phyloP scores from a whole-genome alignment of 2,113 vertebrate species.

The Oncorhynchus gorbuscha region DNA sequence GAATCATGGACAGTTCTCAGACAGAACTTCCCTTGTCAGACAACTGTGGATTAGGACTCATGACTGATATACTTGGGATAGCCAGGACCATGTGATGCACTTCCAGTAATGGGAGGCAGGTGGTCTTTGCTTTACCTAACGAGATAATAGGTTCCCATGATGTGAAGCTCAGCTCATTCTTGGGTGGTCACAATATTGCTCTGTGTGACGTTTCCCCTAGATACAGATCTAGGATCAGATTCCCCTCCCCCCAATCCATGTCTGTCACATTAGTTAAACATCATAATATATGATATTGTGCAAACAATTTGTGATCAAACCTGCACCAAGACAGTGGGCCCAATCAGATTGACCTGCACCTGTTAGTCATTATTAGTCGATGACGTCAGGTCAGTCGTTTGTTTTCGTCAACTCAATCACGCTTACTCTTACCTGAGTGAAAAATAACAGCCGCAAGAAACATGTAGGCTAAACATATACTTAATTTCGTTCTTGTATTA shows the following conservation, averaged over 20 bases:
- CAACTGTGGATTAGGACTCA: conserved; percentile 19
- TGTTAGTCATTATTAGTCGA: conserved; percentile 1
- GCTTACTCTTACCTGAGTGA: not conserved
- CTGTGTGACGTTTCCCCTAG: no score
- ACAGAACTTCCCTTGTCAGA: conserved; percentile 59
- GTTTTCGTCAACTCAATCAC: not conserved
- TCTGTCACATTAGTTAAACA: no score
- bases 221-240: no score
- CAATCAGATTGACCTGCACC: not conserved
- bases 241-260: no score
- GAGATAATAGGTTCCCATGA: conserved; percentile 38
- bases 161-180: conserved; percentile 1
- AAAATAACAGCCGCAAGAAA: conserved; percentile 7
- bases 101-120: conserved; percentile 54
- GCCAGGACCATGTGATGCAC: conserved; percentile 24
- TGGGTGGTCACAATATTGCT: not conserved
- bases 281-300: no score
- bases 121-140: conserved; percentile 57
- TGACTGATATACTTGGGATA: conserved; percentile 17
- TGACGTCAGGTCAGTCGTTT: not conserved
- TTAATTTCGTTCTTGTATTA: not conserved
- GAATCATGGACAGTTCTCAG: conserved; percentile 15
- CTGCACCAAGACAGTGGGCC: no score
- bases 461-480: conserved; percentile 36
- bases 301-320: no score